Evolutionary conservation across 2,888 invertebrate species (phyloP).

Genomic region (Zeuzera pyrina): DNA sequence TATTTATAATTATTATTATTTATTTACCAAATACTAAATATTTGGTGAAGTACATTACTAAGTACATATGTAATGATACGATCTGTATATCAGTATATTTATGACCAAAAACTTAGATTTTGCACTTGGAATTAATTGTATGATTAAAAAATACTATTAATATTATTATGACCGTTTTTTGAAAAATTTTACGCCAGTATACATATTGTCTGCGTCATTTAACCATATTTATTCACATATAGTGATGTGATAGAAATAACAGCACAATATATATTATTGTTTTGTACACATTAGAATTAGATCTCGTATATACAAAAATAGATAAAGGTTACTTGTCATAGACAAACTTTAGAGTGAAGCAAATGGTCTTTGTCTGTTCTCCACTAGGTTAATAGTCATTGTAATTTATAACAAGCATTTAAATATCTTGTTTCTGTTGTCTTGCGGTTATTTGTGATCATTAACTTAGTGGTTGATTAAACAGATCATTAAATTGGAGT

Average conservation of each 20-base stretch:
- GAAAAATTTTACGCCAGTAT: constrained; percentile 35
- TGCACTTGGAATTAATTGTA: constrained; percentile 44
- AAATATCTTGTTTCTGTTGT: too few species aligned
- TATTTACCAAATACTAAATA: not conserved
- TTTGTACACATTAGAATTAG: constrained; percentile 16
- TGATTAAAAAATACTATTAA: not conserved
- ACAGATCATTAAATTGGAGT: too few species aligned
- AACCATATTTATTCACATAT: constrained; percentile 16
- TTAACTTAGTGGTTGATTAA: too few species aligned
- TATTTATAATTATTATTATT: too few species aligned
- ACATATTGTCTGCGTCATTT: constrained; percentile 22
- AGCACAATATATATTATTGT: constrained; percentile 6
- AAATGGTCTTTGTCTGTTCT: constrained; percentile 10
- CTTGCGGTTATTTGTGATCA: too few species aligned
- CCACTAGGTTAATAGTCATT: constrained; percentile 1
- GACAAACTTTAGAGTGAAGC: constrained; percentile 16
- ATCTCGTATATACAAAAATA: constrained; percentile 8
- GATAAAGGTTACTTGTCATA: constrained; percentile 14
- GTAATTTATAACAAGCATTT: too few species aligned
- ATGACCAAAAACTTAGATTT: constrained; percentile 64
- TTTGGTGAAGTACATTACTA: constrained; percentile 16
- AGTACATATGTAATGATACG: constrained; percentile 32
- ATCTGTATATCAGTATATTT: constrained; percentile 64
- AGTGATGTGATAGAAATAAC: not conserved
- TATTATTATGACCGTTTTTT: constrained; percentile 35